Conservation (phyloP, 2,797 vertebrate species). For the Sebastes cheni region DNA sequence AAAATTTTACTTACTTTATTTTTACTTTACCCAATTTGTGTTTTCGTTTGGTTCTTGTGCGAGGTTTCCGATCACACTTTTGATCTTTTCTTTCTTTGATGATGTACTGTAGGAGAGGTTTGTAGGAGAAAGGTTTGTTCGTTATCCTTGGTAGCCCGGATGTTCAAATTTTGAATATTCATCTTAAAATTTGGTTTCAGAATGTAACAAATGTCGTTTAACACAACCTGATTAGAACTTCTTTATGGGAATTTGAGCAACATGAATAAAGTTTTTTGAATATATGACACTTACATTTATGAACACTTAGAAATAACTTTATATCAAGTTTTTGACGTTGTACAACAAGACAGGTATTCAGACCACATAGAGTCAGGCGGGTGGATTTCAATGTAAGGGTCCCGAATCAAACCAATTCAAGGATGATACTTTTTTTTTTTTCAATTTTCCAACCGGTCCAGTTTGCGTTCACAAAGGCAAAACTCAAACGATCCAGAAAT, state of each 20-base stretch:
- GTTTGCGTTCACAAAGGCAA: too few species aligned
- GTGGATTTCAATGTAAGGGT: not conserved
- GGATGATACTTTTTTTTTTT: too few species aligned
- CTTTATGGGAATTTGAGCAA: not conserved
- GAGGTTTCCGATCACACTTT: not conserved
- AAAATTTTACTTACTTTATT: not conserved
- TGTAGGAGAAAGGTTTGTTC: not conserved
- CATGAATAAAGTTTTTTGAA: not conserved
- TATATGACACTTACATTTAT: not conserved
- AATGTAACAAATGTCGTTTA: not conserved
- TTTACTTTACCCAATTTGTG: not conserved
- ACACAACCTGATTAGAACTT: not conserved
- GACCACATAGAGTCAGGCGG: not conserved
- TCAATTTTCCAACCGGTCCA: too few species aligned
- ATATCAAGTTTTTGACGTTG: not conserved
- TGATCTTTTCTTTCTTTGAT: not conserved
- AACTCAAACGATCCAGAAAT: too few species aligned
- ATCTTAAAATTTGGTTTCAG: not conserved
- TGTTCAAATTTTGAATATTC: not conserved
- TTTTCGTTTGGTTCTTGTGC: too few species aligned
- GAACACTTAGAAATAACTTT: not conserved
- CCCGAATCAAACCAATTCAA: accelerated
- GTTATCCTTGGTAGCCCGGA: not conserved
- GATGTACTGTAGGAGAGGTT: not conserved
- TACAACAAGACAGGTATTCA: not conserved